Percentiles rank a stretch among this genome's conserved stretches.
phyloP scores from a whole-genome alignment of 53 echinoderm and acorn worm species.

The Paracentrotus lividus region DNA sequence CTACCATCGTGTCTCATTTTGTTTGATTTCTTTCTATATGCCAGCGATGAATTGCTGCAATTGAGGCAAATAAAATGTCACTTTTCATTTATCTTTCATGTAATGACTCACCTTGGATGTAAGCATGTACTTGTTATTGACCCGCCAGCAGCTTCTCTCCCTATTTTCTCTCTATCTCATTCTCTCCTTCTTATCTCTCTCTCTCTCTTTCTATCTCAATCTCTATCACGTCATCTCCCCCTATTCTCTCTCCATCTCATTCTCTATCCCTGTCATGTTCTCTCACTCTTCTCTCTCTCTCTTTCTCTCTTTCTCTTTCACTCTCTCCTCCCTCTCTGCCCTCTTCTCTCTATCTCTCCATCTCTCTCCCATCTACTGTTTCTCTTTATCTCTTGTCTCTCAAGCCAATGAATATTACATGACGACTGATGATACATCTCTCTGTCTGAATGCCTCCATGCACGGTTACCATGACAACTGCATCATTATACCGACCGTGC shows the following conservation, averaged over 20 bases:
- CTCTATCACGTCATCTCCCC: not conserved
- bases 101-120: not conserved
- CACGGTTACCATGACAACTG: conserved; percentile 21
- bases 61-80: conserved; percentile 1
- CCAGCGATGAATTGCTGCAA: not conserved
- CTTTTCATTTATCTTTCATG: not conserved
- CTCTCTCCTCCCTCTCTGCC: not conserved
- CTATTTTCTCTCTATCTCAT: too few relatives aligned
- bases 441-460: conserved; percentile 2
- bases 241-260: not conserved
- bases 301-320: not conserved
- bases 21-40: not conserved
- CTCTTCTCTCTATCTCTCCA: not conserved
- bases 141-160: not conserved
- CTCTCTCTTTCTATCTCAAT: not conserved
- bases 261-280: not conserved
- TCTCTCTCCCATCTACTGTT: not conserved
- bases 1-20: conserved; percentile 13
- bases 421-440: conserved; percentile 50
- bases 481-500: conserved; percentile 6
- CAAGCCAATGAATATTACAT: conserved; percentile 23
- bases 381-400: not conserved
- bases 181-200: not conserved
- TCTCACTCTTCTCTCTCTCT: not conserved
- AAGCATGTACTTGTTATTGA: not conserved